These are phyloP conservation scores for Scaptomyza cyrtandrae DNA, from an alignment of 2,888 invertebrate genomes.

Conservation along the genomic window DNA sequence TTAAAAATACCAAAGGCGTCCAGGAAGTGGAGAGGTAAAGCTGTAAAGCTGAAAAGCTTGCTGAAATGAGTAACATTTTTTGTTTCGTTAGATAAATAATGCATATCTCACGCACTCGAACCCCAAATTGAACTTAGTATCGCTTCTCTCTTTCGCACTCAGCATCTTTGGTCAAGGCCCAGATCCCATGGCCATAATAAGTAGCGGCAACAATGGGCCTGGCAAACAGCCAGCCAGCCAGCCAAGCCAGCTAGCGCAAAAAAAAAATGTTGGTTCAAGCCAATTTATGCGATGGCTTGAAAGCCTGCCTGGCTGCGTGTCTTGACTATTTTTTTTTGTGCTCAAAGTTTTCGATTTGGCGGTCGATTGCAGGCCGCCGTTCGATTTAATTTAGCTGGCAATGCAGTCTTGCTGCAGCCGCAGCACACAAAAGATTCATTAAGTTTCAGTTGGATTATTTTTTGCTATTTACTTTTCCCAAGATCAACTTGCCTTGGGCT, in stretches of 20 bases:
- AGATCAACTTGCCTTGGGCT: slow-evolving; percentile 64
- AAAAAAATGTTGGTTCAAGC: slow-evolving; percentile 32
- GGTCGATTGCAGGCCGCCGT: slow-evolving; percentile 57
- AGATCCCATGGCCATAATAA: slow-evolving; percentile 73
- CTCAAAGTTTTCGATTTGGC: slow-evolving; percentile 61
- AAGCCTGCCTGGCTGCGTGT: slow-evolving; percentile 45
- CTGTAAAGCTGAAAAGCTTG: not conserved
- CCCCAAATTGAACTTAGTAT: slow-evolving; percentile 44
- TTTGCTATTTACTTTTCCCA: slow-evolving; percentile 76
- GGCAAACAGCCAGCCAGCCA: not conserved
- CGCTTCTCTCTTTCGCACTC: not conserved
- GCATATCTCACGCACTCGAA: slow-evolving; percentile 83
- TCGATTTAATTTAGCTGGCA: slow-evolving; percentile 70
- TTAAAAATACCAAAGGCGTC: slow-evolving; percentile 35
- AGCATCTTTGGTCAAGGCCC: slow-evolving; percentile 55
- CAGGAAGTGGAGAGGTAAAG: slow-evolving; percentile 59
- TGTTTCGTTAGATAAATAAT: slow-evolving; percentile 81
- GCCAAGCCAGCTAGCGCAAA: not conserved
- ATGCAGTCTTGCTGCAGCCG: slow-evolving; percentile 9
- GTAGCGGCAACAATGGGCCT: slow-evolving; percentile 49
- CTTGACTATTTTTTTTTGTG: slow-evolving; percentile 16
- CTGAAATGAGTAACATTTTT: slow-evolving; percentile 60
- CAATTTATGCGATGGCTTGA: slow-evolving; percentile 65
- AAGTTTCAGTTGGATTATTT: slow-evolving; percentile 57
- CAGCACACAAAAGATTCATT: slow-evolving; percentile 67